Conservation (phyloP, 2,797 vertebrate genomes). For the Gorsachius magnificus region DNA sequence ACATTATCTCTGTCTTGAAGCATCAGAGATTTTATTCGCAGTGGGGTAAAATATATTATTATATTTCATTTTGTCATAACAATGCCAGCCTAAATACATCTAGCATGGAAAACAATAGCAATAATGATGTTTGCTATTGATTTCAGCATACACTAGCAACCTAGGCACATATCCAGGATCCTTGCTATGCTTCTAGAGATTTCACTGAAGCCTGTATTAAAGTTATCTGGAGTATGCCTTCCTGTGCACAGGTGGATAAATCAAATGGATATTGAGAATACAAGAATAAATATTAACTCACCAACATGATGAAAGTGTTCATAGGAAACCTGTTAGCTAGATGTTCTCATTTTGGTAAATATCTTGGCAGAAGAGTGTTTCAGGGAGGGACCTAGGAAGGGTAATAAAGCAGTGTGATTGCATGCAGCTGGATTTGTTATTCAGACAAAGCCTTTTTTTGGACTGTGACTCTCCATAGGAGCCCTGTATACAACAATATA, state of each 20-base stretch:
- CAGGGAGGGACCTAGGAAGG: background rate
- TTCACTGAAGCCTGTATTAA: background rate
- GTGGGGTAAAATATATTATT: background rate
- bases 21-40: background rate
- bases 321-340: background rate
- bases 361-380: background rate
- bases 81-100: background rate
- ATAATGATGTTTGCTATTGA: background rate
- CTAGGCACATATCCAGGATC: background rate
- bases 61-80: background rate
- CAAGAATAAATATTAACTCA: background rate
- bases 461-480: background rate
- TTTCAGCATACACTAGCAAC: background rate
- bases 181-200: background rate
- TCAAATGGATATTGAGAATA: background rate
- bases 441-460: background rate
- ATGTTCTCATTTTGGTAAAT: background rate
- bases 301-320: background rate
- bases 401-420: background rate
- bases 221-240: background rate
- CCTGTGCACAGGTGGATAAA: background rate
- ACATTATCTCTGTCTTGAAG: background rate
- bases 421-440: constrained; percentile 16
- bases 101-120: background rate
- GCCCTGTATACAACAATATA: background rate